These are phyloP conservation scores for Taxidea taxus DNA, from an alignment of 2,113 vertebrate genomes.

Conservation along the genomic window DNA sequence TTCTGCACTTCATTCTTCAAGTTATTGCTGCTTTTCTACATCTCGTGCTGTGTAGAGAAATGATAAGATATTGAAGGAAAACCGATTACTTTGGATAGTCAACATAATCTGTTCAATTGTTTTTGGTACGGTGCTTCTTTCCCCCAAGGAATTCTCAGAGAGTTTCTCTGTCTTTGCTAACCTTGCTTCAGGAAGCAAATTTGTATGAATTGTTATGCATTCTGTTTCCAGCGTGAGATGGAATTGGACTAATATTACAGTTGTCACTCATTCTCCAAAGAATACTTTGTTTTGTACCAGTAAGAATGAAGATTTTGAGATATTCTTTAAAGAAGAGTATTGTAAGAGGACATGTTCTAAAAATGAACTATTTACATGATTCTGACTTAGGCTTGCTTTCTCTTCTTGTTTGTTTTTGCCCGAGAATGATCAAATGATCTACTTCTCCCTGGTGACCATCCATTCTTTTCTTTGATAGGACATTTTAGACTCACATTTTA, in stretches of 20 bases:
- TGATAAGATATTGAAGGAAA: slow-evolving; percentile 60
- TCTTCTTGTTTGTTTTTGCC: neutral
- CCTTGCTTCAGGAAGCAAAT: slow-evolving; percentile 59
- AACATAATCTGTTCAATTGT: slow-evolving; percentile 51
- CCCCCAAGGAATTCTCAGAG: neutral
- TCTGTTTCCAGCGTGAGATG: slow-evolving; percentile 52
- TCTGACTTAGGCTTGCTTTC: neutral
- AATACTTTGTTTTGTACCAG: neutral
- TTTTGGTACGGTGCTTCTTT: slow-evolving; percentile 54
- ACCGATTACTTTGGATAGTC: slow-evolving; percentile 56
- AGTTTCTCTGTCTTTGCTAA: slow-evolving; percentile 19
- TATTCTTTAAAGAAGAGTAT: neutral
- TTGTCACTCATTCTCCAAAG: slow-evolving; percentile 1
- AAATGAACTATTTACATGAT: neutral
- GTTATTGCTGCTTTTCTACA: slow-evolving; percentile 50
- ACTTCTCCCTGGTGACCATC: neutral
- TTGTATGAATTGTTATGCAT: slow-evolving; percentile 36
- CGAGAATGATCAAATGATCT: neutral
- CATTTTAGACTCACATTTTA: neutral
- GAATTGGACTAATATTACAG: neutral
- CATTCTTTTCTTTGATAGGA: neutral
- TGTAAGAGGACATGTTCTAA: neutral
- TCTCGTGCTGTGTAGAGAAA: slow-evolving; percentile 55
- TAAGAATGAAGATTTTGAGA: neutral
- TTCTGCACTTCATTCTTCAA: slow-evolving; percentile 52